Base-by-base conservation (phyloP, 2,797 vertebrate genomes). In the Diglossa cyanea region DNA sequence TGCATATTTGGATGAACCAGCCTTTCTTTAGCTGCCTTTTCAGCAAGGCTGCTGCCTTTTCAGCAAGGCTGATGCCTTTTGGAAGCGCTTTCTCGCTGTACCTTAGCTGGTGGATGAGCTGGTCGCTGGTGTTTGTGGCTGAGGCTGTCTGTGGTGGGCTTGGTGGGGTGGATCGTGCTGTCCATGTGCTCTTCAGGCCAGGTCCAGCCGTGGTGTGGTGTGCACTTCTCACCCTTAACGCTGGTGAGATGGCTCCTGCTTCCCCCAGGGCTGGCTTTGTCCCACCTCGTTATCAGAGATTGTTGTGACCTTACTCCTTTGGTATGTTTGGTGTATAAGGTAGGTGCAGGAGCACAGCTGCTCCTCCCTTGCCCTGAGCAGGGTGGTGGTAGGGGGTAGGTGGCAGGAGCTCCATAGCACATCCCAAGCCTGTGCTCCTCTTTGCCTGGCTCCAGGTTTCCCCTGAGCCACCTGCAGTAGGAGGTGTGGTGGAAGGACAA, bases 1-100 rank as follows among this genome's bases (percentile, higher is more conserved):
- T 96, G 90, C 94, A 83, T 93, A 85, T 94, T 94, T 28, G 37
- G 80, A 67, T 1, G 33, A 94, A 66, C 95, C 95, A 94, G 96
- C 92, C 95, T 97, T 94, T 88, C 80, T 76, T 83, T 65, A 86
- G 88, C 70, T 2, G 10, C 91, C 86, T 95, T 96, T 94, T 75
- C 72, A 84, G 62, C 6, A 39, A 71, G 82, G 78, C 55, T 85
- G 58, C 51, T 2, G 62, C 73, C 75, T 93, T 89, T 94, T 75
- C 72, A 84, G 62, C 6, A 39, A 71, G 82, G 78, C 55, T 85
- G 58, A 54, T 2, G 62, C 73, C 75, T 93, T 89, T 91, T 17
- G 30, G 93, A 88, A 93, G 66, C 2, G 25, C 78, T 96, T 94
- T 95, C 90, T 90, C 2, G 25, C 79, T 93, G 85, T 94, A 50